Percentiles rank a stretch among this genome's conserved stretches.
Evolutionary conservation across 2,888 invertebrate species (phyloP).

Genomic region (Chydorus sphaericus): DNA sequence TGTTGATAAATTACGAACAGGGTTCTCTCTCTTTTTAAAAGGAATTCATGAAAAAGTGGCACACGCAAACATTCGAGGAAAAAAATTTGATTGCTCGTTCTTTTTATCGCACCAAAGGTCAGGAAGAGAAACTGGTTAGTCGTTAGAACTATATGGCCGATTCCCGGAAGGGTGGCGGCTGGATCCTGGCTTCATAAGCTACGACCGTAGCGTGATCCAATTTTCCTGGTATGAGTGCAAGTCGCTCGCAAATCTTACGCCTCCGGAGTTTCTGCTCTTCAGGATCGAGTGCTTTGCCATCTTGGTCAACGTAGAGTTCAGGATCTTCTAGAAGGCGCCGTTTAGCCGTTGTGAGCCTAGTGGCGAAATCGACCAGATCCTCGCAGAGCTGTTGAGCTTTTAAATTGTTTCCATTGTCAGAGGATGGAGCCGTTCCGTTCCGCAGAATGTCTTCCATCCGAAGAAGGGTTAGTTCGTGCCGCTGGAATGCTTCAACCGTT

Average conservation of each 20-base stretch:
- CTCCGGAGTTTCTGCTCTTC: constrained; percentile 50
- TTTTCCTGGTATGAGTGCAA: constrained; percentile 67
- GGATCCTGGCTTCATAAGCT: constrained; percentile 47
- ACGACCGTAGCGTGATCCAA: constrained; percentile 75
- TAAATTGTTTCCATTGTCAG: constrained; percentile 39
- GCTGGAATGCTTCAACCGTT: constrained; percentile 53
- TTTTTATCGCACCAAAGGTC: neutral
- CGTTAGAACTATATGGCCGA: neutral
- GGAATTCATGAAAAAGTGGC: neutral
- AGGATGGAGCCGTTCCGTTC: constrained; percentile 43
- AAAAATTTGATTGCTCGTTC: neutral
- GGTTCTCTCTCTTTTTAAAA: too few species aligned
- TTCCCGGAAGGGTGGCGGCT: constrained; percentile 2
- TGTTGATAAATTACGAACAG: too few species aligned
- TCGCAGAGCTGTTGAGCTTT: constrained; percentile 50
- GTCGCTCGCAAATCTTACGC: constrained; percentile 53
- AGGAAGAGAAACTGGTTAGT: neutral
- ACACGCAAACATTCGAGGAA: neutral
- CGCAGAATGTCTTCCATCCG: constrained; percentile 58
- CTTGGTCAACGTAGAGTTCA: constrained; percentile 44
- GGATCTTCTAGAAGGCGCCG: constrained; percentile 65
- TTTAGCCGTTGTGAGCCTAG: constrained; percentile 62
- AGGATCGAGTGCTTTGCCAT: constrained; percentile 33
- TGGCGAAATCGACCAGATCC: constrained; percentile 59
- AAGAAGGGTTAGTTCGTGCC: constrained; percentile 56